These are phyloP conservation scores for Stegastes partitus DNA, from an alignment of 2,113 vertebrate genomes.

Conservation along the genomic window DNA sequence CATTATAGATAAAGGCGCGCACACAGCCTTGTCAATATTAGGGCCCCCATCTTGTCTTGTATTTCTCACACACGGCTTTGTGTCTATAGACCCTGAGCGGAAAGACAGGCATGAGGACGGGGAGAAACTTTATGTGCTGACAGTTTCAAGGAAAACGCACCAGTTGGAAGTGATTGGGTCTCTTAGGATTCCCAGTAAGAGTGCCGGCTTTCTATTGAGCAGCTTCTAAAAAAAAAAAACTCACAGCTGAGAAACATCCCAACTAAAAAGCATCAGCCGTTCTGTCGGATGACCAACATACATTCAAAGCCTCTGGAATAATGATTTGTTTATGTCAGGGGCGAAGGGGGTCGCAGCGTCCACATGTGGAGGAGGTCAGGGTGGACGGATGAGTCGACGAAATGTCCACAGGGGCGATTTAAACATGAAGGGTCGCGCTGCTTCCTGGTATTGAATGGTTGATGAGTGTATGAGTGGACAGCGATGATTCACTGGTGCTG, in stretches of 20 bases:
- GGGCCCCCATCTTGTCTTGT: slow-evolving; percentile 41
- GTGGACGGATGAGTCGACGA: too few species aligned
- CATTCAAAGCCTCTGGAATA: neutral
- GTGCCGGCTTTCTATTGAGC: slow-evolving; percentile 6
- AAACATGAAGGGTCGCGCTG: too few species aligned
- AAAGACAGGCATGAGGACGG: neutral
- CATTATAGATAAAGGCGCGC: slow-evolving; percentile 43
- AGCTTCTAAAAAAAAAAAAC: slow-evolving; percentile 3
- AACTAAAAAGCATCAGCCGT: neutral
- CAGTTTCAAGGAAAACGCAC: neutral
- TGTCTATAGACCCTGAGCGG: slow-evolving; percentile 1
- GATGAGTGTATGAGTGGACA: too few species aligned
- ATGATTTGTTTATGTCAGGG: neutral
- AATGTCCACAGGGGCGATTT: too few species aligned
- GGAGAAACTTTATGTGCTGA: neutral
- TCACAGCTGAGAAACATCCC: neutral
- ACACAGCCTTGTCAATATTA: slow-evolving; percentile 43
- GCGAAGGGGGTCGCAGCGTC: neutral
- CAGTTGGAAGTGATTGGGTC: slow-evolving; percentile 4
- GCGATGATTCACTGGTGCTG: too few species aligned
- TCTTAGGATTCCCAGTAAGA: slow-evolving; percentile 10
- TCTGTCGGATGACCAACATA: neutral
- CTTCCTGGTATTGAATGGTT: too few species aligned
- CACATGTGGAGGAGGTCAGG: too few species aligned
- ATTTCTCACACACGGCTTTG: slow-evolving; percentile 39